Percentiles rank a stretch among this genome's conserved stretches.
Evolutionary conservation across 2,888 invertebrate species (phyloP).

Genomic region (Dynastes tityus): DNA sequence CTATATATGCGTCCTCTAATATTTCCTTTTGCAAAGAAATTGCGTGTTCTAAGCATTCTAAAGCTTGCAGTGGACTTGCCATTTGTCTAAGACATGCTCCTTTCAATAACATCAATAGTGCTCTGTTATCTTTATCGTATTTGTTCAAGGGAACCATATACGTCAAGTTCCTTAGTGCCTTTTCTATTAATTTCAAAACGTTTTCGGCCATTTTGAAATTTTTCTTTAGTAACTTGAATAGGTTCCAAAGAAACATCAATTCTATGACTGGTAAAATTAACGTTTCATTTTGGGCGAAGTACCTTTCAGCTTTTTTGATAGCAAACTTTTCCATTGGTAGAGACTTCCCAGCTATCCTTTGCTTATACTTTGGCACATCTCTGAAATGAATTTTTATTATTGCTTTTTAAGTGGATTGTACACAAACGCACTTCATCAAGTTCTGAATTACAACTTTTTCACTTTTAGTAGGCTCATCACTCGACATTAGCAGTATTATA

Average conservation of each 20-base stretch:
- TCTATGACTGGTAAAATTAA: conserved; percentile 90
- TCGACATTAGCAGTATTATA: conserved; percentile 84
- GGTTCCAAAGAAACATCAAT: conserved; percentile 94
- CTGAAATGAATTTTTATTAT: conserved; percentile 68
- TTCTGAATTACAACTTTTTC: conserved; percentile 75
- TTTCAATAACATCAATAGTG: conserved; percentile 83
- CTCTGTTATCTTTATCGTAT: conserved; percentile 81
- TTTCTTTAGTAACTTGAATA: conserved; percentile 86
- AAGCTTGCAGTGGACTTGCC: conserved; percentile 83
- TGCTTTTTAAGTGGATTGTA: neutral
- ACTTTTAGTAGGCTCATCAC: conserved; percentile 71
- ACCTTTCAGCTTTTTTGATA: conserved; percentile 88
- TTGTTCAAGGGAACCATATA: conserved; percentile 66
- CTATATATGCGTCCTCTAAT: conserved; percentile 86
- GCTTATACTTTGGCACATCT: conserved; percentile 86
- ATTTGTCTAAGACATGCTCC: conserved; percentile 88
- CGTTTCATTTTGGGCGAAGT: conserved; percentile 80
- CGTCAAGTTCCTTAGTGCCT: conserved; percentile 67
- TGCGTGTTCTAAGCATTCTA: conserved; percentile 80
- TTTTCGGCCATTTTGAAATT: conserved; percentile 77
- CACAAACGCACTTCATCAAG: conserved; percentile 77
- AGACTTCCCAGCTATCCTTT: conserved; percentile 96
- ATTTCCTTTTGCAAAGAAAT: conserved; percentile 80
- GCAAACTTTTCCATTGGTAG: conserved; percentile 98
- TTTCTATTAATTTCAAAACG: conserved; percentile 78